These are phyloP conservation scores for Mesochorus sp. DNA, from an alignment of 2,888 invertebrate genomes.

Conservation along the genomic window DNA sequence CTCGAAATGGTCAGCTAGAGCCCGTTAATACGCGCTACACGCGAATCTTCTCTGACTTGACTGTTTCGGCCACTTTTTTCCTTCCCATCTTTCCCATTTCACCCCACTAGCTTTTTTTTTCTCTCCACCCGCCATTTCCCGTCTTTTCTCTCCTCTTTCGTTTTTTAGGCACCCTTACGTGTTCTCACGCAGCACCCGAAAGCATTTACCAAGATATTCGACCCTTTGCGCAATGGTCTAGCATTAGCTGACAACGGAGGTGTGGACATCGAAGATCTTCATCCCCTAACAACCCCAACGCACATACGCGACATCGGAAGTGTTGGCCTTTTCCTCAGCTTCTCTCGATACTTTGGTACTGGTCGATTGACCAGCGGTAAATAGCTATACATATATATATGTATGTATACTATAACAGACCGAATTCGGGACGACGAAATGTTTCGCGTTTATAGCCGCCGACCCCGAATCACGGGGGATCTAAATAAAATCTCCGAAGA, in stretches of 20 bases:
- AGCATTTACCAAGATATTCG: constrained; percentile 67
- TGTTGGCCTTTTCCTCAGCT: constrained; percentile 58
- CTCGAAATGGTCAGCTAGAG: constrained; percentile 61
- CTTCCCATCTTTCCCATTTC: not conserved
- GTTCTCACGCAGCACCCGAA: constrained; percentile 14
- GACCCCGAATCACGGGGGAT: constrained; percentile 71
- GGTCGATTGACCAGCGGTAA: constrained; percentile 69
- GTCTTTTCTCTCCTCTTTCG: constrained; percentile 52
- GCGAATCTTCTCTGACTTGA: constrained; percentile 62
- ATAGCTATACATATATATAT: too few species aligned
- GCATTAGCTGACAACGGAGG: constrained; percentile 81
- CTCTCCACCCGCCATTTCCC: constrained; percentile 45
- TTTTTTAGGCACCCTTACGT: constrained; percentile 45
- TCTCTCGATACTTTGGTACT: constrained; percentile 30
- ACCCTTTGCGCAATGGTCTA: constrained; percentile 74
- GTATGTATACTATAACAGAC: constrained; percentile 18
- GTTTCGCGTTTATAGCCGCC: constrained; percentile 77
- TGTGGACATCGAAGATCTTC: constrained; percentile 78
- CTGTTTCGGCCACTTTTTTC: constrained; percentile 51
- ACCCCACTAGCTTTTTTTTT: not conserved
- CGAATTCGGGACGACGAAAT: constrained; percentile 62
- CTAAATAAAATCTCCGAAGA: constrained; percentile 80
- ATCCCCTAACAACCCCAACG: constrained; percentile 68
- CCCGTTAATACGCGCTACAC: constrained; percentile 71
- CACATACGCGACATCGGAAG: constrained; percentile 44